Percentiles rank a stretch among this genome's conserved stretches.
Conservation (phyloP, 2,888 invertebrate genomes). For the Eilema depressum region DNA sequence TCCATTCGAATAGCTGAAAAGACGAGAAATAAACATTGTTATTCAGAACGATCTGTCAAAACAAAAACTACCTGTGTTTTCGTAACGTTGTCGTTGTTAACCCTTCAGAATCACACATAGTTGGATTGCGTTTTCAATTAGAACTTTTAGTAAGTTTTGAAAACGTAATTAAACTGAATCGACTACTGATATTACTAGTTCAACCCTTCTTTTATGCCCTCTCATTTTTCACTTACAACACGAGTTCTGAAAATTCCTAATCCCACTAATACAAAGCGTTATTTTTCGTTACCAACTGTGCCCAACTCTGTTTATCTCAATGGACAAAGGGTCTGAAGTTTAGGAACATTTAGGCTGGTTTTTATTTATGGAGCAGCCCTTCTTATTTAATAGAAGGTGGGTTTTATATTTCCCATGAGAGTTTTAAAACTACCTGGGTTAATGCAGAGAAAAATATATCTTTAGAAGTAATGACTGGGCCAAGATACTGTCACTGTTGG, state of each 20-base stretch:
- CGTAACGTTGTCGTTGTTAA: too few relatives aligned
- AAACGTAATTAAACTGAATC: too few relatives aligned
- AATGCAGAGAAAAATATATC: constrained; percentile 13
- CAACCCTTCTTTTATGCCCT: neutral
- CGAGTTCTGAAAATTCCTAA: neutral
- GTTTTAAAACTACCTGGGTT: constrained; percentile 8
- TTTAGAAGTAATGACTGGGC: constrained; percentile 13
- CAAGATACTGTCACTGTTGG: neutral
- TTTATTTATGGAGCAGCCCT: constrained; percentile 9
- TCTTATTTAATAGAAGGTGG: constrained; percentile 20
- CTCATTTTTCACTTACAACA: neutral
- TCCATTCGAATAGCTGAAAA: too few relatives aligned
- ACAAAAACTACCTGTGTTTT: too few relatives aligned
- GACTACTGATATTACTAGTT: neutral
- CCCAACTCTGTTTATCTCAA: constrained; percentile 14
- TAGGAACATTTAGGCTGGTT: constrained; percentile 11
- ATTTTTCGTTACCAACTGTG: constrained; percentile 4
- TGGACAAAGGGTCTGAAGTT: constrained; percentile 16
- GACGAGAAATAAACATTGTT: too few relatives aligned
- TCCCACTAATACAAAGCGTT: neutral
- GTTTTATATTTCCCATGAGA: constrained; percentile 16
- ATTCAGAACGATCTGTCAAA: too few relatives aligned
- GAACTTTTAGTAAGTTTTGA: too few relatives aligned
- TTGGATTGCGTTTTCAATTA: too few relatives aligned
- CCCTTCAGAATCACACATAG: too few relatives aligned